These are phyloP conservation scores for Psilopogon haemacephalus DNA, from an alignment of 2,113 vertebrate genomes.

Conservation along the genomic window DNA sequence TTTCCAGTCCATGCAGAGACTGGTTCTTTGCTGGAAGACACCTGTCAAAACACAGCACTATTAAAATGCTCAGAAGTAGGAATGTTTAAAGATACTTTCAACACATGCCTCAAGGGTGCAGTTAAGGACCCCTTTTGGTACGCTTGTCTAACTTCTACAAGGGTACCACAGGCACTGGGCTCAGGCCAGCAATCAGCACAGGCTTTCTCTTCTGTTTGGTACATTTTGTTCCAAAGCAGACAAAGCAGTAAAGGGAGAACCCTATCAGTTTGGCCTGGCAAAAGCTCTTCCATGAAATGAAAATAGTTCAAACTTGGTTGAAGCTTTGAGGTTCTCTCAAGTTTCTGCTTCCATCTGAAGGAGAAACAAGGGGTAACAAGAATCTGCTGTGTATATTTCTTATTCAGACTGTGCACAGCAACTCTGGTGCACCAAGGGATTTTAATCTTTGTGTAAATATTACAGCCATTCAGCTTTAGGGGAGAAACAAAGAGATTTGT, in stretches of 20 bases:
- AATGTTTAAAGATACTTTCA: neutral
- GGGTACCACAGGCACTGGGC: neutral
- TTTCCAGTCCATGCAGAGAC: neutral
- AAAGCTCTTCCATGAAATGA: conserved; percentile 42
- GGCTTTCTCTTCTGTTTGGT: neutral
- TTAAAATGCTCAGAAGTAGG: neutral
- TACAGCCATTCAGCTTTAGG: conserved; percentile 34
- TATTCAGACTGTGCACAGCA: conserved; percentile 43
- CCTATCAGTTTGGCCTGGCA: neutral
- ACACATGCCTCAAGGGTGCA: neutral
- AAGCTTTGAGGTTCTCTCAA: conserved; percentile 69
- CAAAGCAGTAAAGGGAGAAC: conserved; percentile 20
- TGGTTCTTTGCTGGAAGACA: neutral
- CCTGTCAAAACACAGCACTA: conserved; percentile 9
- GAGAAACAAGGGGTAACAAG: conserved; percentile 55
- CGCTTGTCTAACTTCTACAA: neutral
- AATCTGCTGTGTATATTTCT: conserved; percentile 46
- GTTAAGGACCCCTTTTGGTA: neutral
- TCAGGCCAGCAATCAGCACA: neutral
- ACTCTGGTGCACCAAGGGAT: conserved; percentile 38
- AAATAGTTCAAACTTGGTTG: conserved; percentile 32
- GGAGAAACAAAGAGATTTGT: conserved; percentile 61
- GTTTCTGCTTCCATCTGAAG: conserved; percentile 61
- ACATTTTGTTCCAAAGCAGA: neutral
- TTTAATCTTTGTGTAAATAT: conserved; percentile 61